These are phyloP conservation scores for Platycheirus rosarum DNA, from an alignment of 2,888 invertebrate genomes.

Conservation along the genomic window DNA sequence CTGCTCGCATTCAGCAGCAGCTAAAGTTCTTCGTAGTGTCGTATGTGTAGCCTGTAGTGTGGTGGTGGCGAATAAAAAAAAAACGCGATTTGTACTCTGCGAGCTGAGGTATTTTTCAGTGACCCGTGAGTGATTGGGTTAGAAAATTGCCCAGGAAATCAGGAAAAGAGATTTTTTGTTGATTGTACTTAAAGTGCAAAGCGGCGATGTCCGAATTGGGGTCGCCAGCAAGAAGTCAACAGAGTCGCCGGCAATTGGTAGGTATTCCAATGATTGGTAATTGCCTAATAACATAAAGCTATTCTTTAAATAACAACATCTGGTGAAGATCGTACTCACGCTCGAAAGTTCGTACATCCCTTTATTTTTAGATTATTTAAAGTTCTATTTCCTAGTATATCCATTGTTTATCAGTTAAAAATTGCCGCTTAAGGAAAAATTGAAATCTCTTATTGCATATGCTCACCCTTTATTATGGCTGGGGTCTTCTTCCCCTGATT, in stretches of 20 bases:
- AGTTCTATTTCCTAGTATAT: too few relatives aligned
- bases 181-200: conserved; percentile 40
- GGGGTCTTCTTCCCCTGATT: too few relatives aligned
- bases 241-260: conserved; percentile 82
- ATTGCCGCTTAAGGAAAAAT: too few relatives aligned
- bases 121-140: conserved; percentile 59
- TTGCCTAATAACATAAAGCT: too few relatives aligned
- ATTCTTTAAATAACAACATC: too few relatives aligned
- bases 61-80: conserved; percentile 57
- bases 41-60: conserved; percentile 27
- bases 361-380: too few relatives aligned
- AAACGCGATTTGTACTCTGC: conserved; percentile 59
- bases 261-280: too few relatives aligned
- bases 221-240: conserved; percentile 77
- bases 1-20: conserved; percentile 33
- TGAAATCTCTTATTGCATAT: too few relatives aligned
- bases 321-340: too few relatives aligned
- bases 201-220: conserved; percentile 82
- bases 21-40: conserved; percentile 21
- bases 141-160: conserved; percentile 49
- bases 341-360: too few relatives aligned
- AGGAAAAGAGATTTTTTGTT: conserved; percentile 38
- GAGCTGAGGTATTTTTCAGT: conserved; percentile 56
- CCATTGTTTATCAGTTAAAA: too few relatives aligned
- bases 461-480: too few relatives aligned